Base-by-base conservation (phyloP, 2,797 vertebrate species). In the Smutsia temminckii region DNA sequence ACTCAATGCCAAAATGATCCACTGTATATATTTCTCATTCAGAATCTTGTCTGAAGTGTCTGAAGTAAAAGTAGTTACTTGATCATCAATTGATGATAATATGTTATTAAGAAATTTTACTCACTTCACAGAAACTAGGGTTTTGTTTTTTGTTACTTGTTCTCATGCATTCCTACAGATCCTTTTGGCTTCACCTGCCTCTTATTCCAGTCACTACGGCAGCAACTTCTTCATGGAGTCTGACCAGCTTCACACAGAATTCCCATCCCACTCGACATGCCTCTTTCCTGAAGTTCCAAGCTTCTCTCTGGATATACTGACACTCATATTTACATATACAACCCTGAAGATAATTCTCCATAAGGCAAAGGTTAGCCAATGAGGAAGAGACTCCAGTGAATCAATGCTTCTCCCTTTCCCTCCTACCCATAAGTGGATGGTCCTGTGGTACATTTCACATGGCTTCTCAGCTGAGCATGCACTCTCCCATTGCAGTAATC, bases 91-190 rank as follows among this genome's bases (percentile, higher is more conserved):
- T 77, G 20, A 80, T 53, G 10, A 57, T 55, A 78, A 29, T 72
- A 46, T 49, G 12, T 27, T 87, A 74, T 55, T 72, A 84, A 59
- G 49, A 74, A 94, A 61, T 80, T 74, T 57, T 84, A 51, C n/a
- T 90, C 21, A 8, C 2, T 34, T 59, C 46, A 49, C 29, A 87
- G 77, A 72, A 34, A 11, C 18, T 8, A 61, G 7, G 27, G 16
- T 9, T 87, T 78, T 5, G 25, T 21, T 8, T 75, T 85, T 37
- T n/a, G 17, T 74, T 17, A 32, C 23, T 68, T 87, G 27, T 55
- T n/a, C 20, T 11, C 25, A 72, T 55, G 17, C 18, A 69, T 57
- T 55, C 21, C 57, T 68, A 46, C 2, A 21, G 25, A 32, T 68
- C 29, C 23, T 81, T 46, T 77, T 81, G 40, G 51, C 9, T 69